A percentile compares a stretch with the other conserved stretches of the same genome.
Evolutionary conservation across 2,888 invertebrate species (phyloP).

Genomic region (Operophtera brumata): DNA sequence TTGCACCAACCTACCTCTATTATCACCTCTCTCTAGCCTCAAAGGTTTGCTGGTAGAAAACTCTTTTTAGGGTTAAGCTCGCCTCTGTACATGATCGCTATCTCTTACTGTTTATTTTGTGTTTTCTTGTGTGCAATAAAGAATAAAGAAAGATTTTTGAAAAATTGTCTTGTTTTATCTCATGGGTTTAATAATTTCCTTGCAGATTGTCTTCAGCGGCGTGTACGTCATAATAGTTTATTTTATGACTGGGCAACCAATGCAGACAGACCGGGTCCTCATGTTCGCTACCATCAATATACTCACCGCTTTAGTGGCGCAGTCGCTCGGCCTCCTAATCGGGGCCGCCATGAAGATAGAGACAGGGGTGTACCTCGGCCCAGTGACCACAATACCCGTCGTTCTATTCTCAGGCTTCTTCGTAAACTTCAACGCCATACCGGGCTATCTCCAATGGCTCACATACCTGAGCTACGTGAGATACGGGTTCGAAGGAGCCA

Average conservation of each 20-base stretch:
- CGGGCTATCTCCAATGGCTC: conserved; percentile 92
- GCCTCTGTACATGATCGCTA: no score
- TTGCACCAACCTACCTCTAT: no score
- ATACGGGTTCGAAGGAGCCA: conserved; percentile 95
- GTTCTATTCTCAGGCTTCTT: conserved; percentile 97
- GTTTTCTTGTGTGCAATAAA: no score
- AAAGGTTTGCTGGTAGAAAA: no score
- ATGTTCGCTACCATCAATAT: conserved; percentile 88
- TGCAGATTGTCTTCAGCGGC: conserved; percentile 91
- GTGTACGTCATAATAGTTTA: conserved; percentile 95
- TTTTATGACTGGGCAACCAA: conserved; percentile 97
- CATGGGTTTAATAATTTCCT: conserved; percentile 32
- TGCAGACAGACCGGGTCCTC: conserved; percentile 89
- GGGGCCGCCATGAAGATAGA: conserved; percentile 95
- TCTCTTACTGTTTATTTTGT: no score
- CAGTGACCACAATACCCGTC: conserved; percentile 94
- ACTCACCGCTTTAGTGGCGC: conserved; percentile 94
- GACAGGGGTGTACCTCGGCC: conserved; percentile 88
- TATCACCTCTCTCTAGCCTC: no score
- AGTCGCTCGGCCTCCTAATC: conserved; percentile 94
- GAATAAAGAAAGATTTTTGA: no score
- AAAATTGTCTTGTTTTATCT: no score
- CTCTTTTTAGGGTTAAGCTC: no score
- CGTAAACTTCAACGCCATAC: conserved; percentile 94
- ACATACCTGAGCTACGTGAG: conserved; percentile 93